Evolutionary conservation across 2,888 invertebrate genomes (phyloP), one percentile per base, ranked within the genome.

Genomic region (Dryococelus australis): DNA sequence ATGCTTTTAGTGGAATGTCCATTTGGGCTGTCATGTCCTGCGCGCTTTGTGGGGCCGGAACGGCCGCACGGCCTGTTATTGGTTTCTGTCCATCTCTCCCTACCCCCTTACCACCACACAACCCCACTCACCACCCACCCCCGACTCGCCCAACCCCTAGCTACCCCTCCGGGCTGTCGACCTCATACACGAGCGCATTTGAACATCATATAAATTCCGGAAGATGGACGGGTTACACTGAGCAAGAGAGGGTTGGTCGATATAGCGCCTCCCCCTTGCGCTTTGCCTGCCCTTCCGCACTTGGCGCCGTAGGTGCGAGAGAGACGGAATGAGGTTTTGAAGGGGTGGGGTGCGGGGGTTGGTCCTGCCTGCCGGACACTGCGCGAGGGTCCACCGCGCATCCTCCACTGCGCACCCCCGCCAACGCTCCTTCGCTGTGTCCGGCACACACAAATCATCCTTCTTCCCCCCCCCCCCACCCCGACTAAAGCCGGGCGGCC

Each of bases 171-270:
- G 24, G 65, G n/a, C 28, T 78, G n/a, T 84, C 86, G 80, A 80
- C 12, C 88, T 86, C 87, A 88, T 88, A 89, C 88, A 88, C 86
- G 91, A 91, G 91, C 91, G 91, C 91, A 91, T 91, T 90, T 90
- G 86, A 87, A 87, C 92, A 92, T 92, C 92, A 92, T 92, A 92
- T 92, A 92, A 92, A 92, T 92, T 92, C 92, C 92, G 91, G 91
- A 91, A 92, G 91, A 91, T 91, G 91, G 91, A 91, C 91, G 91
- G 90, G 91, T 91, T 91, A 91, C 91, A 85, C 87, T 86, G 79
- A 86, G 80, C 85, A 89, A 79, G 87, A 85, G 86, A 87, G 86
- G 87, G 88, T 86, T 89, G 85, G 80, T 88, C 28, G 87, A 83
- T 83, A 28, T 12, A 13, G 9, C 28, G 2, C 28, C 83, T 6